These are phyloP conservation scores for Physocephala rufipes DNA, from an alignment of 2,888 invertebrate species.

Conservation along the genomic window DNA sequence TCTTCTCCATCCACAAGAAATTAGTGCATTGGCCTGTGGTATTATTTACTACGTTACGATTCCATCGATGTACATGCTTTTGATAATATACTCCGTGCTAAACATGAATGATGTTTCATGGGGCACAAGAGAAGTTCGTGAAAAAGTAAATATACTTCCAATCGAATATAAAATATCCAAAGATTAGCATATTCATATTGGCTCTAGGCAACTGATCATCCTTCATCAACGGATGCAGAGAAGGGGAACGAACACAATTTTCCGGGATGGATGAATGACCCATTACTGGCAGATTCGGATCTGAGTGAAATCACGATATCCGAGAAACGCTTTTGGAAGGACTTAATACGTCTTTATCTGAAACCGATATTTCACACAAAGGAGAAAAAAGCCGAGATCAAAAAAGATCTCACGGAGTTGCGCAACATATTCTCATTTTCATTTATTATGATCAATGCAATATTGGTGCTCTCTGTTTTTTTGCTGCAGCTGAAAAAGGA, in stretches of 20 bases:
- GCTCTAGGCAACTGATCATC: constrained; percentile 38
- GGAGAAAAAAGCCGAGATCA: constrained; percentile 68
- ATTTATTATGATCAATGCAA: constrained; percentile 80
- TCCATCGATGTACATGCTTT: constrained; percentile 92
- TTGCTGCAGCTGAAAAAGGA: constrained; percentile 79
- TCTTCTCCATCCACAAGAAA: constrained; percentile 82
- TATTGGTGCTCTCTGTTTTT: constrained; percentile 79
- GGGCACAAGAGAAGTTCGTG: constrained; percentile 88
- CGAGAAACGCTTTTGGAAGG: constrained; percentile 81
- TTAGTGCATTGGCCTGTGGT: constrained; percentile 77
- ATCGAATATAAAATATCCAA: neutral
- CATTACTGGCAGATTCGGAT: constrained; percentile 72
- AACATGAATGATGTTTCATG: constrained; percentile 94
- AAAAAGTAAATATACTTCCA: constrained; percentile 42
- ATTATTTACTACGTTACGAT: constrained; percentile 89
- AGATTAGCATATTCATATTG: neutral
- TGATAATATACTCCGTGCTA: constrained; percentile 90
- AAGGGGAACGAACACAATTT: constrained; percentile 47
- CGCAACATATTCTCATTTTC: constrained; percentile 75
- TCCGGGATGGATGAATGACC: constrained; percentile 76
- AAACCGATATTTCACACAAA: constrained; percentile 76
- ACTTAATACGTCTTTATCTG: constrained; percentile 79
- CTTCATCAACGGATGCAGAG: constrained; percentile 29
- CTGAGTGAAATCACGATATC: constrained; percentile 72
- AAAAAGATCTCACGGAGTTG: constrained; percentile 65